phyloP scores from a whole-genome alignment of 2,113 vertebrate species.

The Aegithalos caudatus region DNA sequence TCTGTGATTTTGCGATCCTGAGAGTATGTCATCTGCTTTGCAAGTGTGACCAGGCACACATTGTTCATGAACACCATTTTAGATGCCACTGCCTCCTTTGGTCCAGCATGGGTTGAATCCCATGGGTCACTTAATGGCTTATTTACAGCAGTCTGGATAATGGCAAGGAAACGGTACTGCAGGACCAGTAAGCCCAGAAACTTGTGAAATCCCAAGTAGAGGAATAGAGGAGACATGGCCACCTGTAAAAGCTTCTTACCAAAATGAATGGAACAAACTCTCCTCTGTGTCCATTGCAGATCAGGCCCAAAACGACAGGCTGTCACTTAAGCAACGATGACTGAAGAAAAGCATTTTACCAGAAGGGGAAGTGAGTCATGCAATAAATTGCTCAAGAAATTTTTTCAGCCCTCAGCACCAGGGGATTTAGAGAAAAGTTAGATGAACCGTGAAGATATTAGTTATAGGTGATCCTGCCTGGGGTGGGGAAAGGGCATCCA shows the following conservation, averaged over 20 bases:
- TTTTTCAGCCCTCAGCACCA: neutral
- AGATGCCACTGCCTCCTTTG: neutral
- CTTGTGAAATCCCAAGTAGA: neutral
- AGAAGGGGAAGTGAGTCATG: neutral
- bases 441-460: neutral
- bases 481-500: neutral
- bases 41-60: fast-evolving
- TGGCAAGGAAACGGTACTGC: neutral
- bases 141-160: neutral
- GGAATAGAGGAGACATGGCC: neutral
- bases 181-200: neutral
- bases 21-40: neutral
- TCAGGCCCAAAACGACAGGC: neutral
- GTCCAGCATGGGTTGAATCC: neutral
- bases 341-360: neutral
- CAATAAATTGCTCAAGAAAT: neutral
- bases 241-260: neutral
- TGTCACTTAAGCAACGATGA: neutral
- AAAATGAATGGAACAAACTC: neutral
- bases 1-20: neutral
- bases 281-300: neutral
- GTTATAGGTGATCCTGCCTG: neutral
- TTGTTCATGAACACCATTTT: neutral
- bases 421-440: neutral
- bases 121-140: neutral